phyloP scores from a whole-genome alignment of 1,140 invertebrate species.

The Schlechtendalia chinensis region DNA sequence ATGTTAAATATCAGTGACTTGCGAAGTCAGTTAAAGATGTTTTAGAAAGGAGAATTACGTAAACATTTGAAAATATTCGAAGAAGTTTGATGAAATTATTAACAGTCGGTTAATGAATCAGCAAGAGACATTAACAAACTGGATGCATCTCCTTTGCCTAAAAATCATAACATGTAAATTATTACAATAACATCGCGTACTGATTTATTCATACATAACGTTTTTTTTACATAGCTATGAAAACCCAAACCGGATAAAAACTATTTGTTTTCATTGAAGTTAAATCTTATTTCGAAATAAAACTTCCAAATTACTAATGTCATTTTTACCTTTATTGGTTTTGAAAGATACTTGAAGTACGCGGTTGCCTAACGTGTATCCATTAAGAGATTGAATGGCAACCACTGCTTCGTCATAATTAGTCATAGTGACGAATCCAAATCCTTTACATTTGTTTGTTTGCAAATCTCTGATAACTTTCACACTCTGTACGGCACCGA shows the following conservation, averaged over 20 bases:
- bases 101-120: conserved; percentile 49
- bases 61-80: conserved; percentile 43
- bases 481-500: conserved; percentile 96
- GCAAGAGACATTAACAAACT: conserved; percentile 49
- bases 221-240: conserved; percentile 2
- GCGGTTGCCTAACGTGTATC: conserved; percentile 94
- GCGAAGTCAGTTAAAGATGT: conserved; percentile 44
- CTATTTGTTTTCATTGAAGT: conserved; percentile 1
- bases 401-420: conserved; percentile 98
- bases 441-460: conserved; percentile 99
- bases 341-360: conserved; percentile 99
- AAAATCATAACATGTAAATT: conserved; percentile 42
- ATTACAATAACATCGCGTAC: conserved; percentile 8
- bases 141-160: conserved; percentile 48
- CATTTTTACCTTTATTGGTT: conserved; percentile 83
- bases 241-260: neutral
- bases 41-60: conserved; percentile 42
- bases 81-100: conserved; percentile 48
- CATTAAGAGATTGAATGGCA: conserved; percentile 96
- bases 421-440: conserved; percentile 99
- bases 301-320: conserved; percentile 64
- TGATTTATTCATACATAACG: neutral
- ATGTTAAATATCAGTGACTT: conserved; percentile 44
- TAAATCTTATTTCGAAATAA: conserved; percentile 31
- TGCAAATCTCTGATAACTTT: conserved; percentile 96